Evolutionary conservation across 2,113 vertebrate genomes (phyloP), one percentile per base, ranked within the genome.

Genomic region (Plectropomus leopardus): DNA sequence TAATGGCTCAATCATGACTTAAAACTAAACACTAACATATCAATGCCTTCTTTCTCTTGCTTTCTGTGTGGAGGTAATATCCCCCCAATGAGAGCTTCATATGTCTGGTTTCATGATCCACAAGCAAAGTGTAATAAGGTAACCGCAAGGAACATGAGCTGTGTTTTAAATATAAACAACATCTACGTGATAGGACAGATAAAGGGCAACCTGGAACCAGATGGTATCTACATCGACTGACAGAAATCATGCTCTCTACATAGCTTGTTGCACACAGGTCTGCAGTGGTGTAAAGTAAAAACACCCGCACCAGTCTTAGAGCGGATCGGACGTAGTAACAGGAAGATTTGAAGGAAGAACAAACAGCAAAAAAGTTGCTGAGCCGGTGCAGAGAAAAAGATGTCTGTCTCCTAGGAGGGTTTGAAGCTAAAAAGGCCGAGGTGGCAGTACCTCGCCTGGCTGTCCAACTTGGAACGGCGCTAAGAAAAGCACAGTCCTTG

Each of bases 401-500:
- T 84, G 84, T 88, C 88, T 83, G 84, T 90, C 86, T 91, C 84
- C 73, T 69, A 78, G 78, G 87, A 90, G 87, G 80, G 72, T 84
- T 85, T 88, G 78, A 85, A 84, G 81, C 86, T 88, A 88, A 91
- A 89, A 86, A 84, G 91, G 83, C 92, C 23, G 75, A 90, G 93
- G 90, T 93, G 93, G 92, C 92, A 93, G 92, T 85, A 88, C 92
- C 90, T 92, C 82, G 83, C 78, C 23, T 84, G 89, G 88, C 90
- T 88, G 92, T 93, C 87, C 93, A 94, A 94, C 89, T 92, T 93
- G 94, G 94, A 94, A 82, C 63, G 26, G 59, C 50, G 91, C 93
- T 94, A 95, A 94, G 91, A 94, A 94, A 95, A 94, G 93, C 93
- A 92, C 70, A 88, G 88, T 88, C 90, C 91, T 91, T 93, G 92